A percentile compares a stretch with the other conserved stretches of the same genome.
phyloP scores from a whole-genome alignment of 1,140 invertebrate species.

The Plutomurus gul region DNA sequence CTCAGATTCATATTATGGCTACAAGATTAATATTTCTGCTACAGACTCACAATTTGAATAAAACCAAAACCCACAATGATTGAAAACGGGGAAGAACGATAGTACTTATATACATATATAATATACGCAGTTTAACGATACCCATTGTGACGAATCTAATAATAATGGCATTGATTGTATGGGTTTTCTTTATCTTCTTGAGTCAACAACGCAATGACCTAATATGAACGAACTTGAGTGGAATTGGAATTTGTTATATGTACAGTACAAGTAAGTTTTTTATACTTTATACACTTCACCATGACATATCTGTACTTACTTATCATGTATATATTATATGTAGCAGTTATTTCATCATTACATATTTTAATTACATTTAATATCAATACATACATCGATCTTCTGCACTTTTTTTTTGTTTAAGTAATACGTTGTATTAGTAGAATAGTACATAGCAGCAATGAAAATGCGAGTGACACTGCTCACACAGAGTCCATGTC shows the following conservation, averaged over 20 bases:
- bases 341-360: slow-evolving; percentile 2
- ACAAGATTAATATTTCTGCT: not conserved
- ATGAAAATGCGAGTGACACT: slow-evolving; percentile 19
- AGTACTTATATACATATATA: too few relatives aligned
- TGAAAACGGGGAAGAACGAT: too few relatives aligned
- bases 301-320: not conserved
- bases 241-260: not conserved
- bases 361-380: slow-evolving; percentile 1
- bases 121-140: too few relatives aligned
- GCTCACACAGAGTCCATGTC: not conserved
- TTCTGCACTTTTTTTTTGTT: not conserved
- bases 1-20: not conserved
- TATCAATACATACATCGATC: not conserved
- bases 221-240: not conserved
- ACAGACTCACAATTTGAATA: too few relatives aligned
- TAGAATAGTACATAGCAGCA: slow-evolving; percentile 1
- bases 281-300: too few relatives aligned
- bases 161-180: too few relatives aligned
- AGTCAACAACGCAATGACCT: not conserved
- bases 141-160: too few relatives aligned
- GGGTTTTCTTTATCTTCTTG: not conserved
- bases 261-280: too few relatives aligned
- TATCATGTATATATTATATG: too few relatives aligned
- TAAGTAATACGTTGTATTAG: not conserved
- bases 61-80: too few relatives aligned